Evolutionary conservation across 2,797 vertebrate species (phyloP).

Genomic region (Chelon auratus): DNA sequence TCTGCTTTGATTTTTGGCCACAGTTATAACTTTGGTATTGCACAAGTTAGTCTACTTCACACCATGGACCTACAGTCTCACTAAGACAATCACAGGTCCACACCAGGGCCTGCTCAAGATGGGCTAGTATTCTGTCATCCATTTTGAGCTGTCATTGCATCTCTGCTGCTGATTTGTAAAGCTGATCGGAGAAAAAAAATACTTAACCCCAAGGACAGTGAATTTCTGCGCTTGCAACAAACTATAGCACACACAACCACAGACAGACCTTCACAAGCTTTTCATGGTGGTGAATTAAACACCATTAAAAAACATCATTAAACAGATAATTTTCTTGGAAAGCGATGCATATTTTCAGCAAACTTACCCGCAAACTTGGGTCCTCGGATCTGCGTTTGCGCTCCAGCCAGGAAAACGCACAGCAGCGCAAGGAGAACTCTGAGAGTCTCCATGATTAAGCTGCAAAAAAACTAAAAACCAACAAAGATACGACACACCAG

Average conservation of each 20-base stretch:
- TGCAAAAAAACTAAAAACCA: constrained; percentile 15
- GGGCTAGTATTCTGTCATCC: constrained; percentile 1
- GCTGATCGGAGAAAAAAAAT: not conserved
- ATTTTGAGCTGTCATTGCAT: not conserved
- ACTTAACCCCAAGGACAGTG: not conserved
- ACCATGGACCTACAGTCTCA: not conserved
- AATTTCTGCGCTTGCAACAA: constrained; percentile 43
- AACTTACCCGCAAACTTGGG: constrained; percentile 70
- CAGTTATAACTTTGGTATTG: not conserved
- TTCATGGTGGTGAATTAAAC: not conserved
- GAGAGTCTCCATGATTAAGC: constrained; percentile 71
- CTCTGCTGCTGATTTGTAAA: constrained; percentile 10
- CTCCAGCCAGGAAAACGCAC: constrained; percentile 66
- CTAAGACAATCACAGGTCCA: not conserved
- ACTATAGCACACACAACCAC: constrained; percentile 11
- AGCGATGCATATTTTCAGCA: not conserved
- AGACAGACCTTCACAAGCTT: not conserved
- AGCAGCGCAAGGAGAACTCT: constrained; percentile 72
- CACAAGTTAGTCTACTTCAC: not conserved
- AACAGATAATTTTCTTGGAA: not conserved
- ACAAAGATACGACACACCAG: constrained; percentile 4
- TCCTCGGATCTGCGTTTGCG: constrained; percentile 39
- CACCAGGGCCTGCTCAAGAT: constrained; percentile 17
- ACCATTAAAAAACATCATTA: rapidly evolving
- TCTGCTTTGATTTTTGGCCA: constrained; percentile 4